Evolutionary conservation across 2,113 vertebrate genomes (phyloP).

Genomic region (Dromas ardeola): DNA sequence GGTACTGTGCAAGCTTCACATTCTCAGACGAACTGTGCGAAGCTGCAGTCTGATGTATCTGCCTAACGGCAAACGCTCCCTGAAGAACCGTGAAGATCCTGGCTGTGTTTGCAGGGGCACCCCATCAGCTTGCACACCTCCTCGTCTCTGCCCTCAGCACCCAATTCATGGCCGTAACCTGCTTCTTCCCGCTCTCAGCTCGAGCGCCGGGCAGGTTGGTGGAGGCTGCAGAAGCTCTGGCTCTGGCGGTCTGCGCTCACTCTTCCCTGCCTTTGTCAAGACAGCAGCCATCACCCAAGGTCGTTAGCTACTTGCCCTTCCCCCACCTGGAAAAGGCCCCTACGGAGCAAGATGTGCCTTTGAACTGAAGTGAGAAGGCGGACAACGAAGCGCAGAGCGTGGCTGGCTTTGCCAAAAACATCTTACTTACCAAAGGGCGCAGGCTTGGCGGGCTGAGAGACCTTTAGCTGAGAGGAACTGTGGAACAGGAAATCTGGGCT

Average conservation of each 20-base stretch:
- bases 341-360: background rate
- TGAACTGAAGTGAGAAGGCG: background rate
- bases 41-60: background rate
- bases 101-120: background rate
- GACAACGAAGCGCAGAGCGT: background rate
- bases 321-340: background rate
- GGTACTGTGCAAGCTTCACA: background rate
- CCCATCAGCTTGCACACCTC: fast-evolving
- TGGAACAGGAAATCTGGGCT: constrained; percentile 25
- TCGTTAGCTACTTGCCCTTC: background rate
- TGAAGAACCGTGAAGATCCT: background rate
- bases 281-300: fast-evolving
- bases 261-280: background rate
- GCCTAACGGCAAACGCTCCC: background rate
- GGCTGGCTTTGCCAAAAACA: background rate
- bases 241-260: background rate
- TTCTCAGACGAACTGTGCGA: background rate
- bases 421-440: fast-evolving
- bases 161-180: fast-evolving
- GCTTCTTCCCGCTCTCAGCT: background rate
- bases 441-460: background rate
- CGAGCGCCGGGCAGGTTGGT: fast-evolving
- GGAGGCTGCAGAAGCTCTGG: background rate
- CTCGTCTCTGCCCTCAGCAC: background rate
- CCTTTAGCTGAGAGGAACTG: background rate